phyloP scores from a whole-genome alignment of 2,113 vertebrate genomes.

The Rhagologus leucostigma region DNA sequence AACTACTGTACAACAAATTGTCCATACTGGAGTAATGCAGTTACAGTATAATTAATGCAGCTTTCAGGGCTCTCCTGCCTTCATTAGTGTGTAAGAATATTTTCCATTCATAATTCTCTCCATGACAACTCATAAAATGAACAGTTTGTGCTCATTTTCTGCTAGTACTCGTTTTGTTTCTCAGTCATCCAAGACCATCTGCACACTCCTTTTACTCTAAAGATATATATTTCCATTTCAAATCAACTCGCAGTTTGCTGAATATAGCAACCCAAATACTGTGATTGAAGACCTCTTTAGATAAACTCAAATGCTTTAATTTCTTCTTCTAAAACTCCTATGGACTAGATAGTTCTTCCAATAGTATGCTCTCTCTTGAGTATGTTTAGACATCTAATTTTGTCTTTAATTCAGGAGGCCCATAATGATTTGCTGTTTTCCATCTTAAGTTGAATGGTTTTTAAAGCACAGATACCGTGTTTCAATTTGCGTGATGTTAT shows the following conservation, averaged over 20 bases:
- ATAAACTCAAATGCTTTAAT: neutral
- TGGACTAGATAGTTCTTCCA: neutral
- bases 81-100: constrained; percentile 7
- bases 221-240: constrained; percentile 50
- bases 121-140: constrained; percentile 62
- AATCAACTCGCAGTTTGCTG: constrained; percentile 30
- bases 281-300: neutral
- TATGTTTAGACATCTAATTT: neutral
- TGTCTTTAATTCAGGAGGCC: neutral
- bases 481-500: neutral
- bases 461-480: neutral
- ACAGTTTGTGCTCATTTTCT: constrained; percentile 63
- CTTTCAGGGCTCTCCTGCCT: constrained; percentile 25
- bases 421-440: neutral
- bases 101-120: constrained; percentile 64
- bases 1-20: constrained; percentile 15
- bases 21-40: neutral
- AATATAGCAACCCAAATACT: constrained; percentile 29
- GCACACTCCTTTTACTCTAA: constrained; percentile 45
- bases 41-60: constrained; percentile 20
- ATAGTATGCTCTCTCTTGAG: neutral
- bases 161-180: constrained; percentile 42
- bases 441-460: neutral
- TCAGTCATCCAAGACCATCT: constrained; percentile 63
- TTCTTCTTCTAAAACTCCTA: neutral